phyloP scores from a whole-genome alignment of 2,113 vertebrate genomes.

The pig (Sus scrofa) region DNA sequence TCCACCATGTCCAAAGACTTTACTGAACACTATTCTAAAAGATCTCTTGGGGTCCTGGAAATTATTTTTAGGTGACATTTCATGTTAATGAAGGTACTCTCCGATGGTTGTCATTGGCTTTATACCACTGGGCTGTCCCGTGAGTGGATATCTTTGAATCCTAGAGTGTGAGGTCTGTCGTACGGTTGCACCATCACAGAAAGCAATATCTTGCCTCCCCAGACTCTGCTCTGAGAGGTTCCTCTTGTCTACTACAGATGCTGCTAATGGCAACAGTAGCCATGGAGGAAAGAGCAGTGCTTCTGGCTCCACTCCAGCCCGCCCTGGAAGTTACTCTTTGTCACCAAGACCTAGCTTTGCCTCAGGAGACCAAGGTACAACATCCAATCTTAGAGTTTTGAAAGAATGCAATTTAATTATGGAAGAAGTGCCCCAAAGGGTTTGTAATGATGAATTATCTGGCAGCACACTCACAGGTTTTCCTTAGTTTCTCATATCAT shows the following conservation, averaged over 20 bases:
- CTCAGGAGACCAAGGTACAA: constrained; percentile 91
- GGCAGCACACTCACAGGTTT: neutral
- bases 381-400: neutral
- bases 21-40: constrained; percentile 30
- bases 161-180: neutral
- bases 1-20: neutral
- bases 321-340: constrained; percentile 87
- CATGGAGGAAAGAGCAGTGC: constrained; percentile 88
- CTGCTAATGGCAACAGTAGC: constrained; percentile 88
- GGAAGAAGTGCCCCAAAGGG: neutral
- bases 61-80: neutral
- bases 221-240: neutral
- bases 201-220: neutral
- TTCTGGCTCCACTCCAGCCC: constrained; percentile 90
- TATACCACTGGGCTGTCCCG: neutral
- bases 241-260: constrained; percentile 90
- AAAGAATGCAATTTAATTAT: neutral
- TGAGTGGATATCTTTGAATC: neutral
- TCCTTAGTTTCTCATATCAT: neutral
- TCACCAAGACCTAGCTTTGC: constrained; percentile 90
- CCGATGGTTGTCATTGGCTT: neutral
- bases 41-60: constrained; percentile 24
- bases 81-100: neutral
- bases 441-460: neutral
- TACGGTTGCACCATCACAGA: neutral